These are phyloP conservation scores for Oreochromis spilurus DNA, from an alignment of 2,113 vertebrate genomes.

Conservation along the genomic window DNA sequence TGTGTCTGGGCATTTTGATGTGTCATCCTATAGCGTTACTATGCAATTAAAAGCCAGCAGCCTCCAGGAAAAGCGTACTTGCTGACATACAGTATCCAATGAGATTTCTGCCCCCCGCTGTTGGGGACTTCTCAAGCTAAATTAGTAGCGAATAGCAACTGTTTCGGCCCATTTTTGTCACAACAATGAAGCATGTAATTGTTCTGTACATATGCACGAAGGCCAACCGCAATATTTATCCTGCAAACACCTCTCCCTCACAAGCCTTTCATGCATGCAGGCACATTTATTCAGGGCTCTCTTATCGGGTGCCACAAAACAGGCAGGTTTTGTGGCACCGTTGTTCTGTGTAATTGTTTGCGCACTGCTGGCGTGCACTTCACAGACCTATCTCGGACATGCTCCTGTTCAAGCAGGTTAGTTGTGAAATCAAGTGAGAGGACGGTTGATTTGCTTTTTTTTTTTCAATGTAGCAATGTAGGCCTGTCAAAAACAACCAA, in stretches of 20 bases:
- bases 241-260: conserved; percentile 16
- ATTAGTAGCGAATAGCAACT: conserved; percentile 31
- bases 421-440: conserved; percentile 1
- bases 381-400: conserved; percentile 8
- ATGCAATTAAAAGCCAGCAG: neutral
- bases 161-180: conserved; percentile 15
- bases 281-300: conserved; percentile 31
- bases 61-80: neutral
- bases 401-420: conserved; percentile 3
- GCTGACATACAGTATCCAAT: conserved; percentile 16
- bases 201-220: conserved; percentile 29
- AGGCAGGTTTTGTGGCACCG: neutral
- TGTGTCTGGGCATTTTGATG: neutral
- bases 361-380: neutral
- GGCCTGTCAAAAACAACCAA: neutral
- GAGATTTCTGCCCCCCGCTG: neutral
- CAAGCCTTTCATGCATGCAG: conserved; percentile 45
- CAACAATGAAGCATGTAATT: conserved; percentile 55
- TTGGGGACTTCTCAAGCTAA: conserved; percentile 21
- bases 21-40: neutral
- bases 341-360: conserved; percentile 40
- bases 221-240: conserved; percentile 36
- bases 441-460: neutral
- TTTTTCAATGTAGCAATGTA: neutral
- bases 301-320: conserved; percentile 42